Evolutionary conservation across 2,113 vertebrate species (phyloP), one percentile per base, ranked within the genome.

Genomic region (Tretioscincus oriximinensis): DNA sequence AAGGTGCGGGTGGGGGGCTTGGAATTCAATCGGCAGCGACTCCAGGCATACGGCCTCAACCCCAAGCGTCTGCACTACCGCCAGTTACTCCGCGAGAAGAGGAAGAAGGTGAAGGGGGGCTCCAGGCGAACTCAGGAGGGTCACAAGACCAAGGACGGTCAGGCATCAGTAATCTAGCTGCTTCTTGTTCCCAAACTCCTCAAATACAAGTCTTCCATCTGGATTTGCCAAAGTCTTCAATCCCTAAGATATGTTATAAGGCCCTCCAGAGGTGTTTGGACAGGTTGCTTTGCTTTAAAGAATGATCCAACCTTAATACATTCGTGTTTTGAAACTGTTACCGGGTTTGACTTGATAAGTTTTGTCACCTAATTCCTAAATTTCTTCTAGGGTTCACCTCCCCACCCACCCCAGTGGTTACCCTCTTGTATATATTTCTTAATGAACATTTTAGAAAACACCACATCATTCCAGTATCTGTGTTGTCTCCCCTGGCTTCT

Each of bases 21-120:
- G 0, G 95, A 96, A 84, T 98, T 98, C 91, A 97, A 95, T 63
- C 90, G 90, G 58, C 94, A 96, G 88, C 94, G 97, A 84, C 94
- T 98, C 76, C 94, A 92, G 86, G 97, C 97, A 0, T 98, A 96
- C 0, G 97, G 97, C 2, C 94, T 98, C 74, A 98, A 98, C 90
- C 95, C 97, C 29, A 97, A 96, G 88, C 94, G 95, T 82, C 89
- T 98, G 65, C 94, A 93, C 84, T 97, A 95, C 91, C 96, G 93
- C 78, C 96, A 97, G 93, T 91, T 96, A 3, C 94, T 93, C 84
- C 86, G 90, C 10, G 93, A 95, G 49, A 76, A 72, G 49, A 87
- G 86, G 29, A 66, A 24, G 80, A 78, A 0, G n/a, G 31, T 18
- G 10, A 60, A 20, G 45, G 12, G 14, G 69, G 29, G 29, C 22